Conservation (phyloP, 2,797 vertebrate genomes). For the Periophthalmus magnuspinnatus region DNA sequence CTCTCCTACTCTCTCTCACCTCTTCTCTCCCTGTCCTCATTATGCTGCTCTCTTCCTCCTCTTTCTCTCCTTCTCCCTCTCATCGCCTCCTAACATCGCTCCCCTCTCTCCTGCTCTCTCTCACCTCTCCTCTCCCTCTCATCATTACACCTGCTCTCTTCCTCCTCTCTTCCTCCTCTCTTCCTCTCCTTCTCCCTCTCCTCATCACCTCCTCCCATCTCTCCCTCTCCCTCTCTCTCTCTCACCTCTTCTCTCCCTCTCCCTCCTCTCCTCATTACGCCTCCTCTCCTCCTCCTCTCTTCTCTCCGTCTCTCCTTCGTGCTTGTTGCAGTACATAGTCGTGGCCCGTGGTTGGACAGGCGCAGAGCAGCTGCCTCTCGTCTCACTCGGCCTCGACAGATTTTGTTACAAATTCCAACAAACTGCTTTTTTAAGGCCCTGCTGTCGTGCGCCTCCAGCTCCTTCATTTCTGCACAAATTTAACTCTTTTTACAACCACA, state of each 20-base stretch:
- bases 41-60: no score
- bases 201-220: background rate
- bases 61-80: no score
- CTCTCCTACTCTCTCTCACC: no score
- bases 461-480: slow-evolving; percentile 13
- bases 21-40: no score
- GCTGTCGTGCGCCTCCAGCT: slow-evolving; percentile 22
- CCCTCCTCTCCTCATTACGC: slow-evolving; percentile 16
- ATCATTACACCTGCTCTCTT: no score
- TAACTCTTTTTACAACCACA: no score
- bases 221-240: slow-evolving; percentile 7
- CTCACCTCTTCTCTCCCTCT: slow-evolving; percentile 19
- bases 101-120: no score
- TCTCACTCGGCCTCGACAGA: slow-evolving; percentile 51
- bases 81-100: no score
- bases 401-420: slow-evolving; percentile 51
- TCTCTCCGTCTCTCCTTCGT: slow-evolving; percentile 48
- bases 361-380: slow-evolving; percentile 54
- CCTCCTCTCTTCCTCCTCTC: no score
- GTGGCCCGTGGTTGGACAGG: slow-evolving; percentile 24
- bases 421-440: slow-evolving; percentile 30
- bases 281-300: slow-evolving; percentile 18
- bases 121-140: no score
- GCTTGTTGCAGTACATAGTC: slow-evolving; percentile 48
- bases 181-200: no score